Conservation (phyloP, 2,797 vertebrate species). For the Xiphophorus birchmanni region DNA sequence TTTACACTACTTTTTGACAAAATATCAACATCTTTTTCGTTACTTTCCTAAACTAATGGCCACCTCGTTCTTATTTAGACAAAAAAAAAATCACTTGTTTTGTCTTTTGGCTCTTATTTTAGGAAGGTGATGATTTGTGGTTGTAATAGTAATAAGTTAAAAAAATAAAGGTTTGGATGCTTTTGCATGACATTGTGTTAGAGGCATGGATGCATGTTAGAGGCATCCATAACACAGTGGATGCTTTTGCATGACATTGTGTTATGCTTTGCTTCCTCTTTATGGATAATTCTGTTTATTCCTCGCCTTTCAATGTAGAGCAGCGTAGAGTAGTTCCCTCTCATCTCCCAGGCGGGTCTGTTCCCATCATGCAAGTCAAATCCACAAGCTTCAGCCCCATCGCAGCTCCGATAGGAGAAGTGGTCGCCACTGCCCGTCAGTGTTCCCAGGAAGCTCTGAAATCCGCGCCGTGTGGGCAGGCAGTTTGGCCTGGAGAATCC, state of each 20-base stretch:
- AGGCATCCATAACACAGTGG: too few relatives aligned
- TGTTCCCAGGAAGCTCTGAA: slow-evolving; percentile 93
- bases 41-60: too few relatives aligned
- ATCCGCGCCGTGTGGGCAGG: slow-evolving; percentile 90
- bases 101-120: too few relatives aligned
- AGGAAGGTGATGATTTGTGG: background rate
- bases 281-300: background rate
- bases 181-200: background rate
- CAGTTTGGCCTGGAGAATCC: slow-evolving; percentile 91
- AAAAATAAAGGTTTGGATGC: background rate
- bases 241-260: background rate
- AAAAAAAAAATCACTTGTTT: too few relatives aligned
- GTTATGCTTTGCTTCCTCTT: background rate
- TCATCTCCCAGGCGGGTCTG: slow-evolving; percentile 89
- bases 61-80: too few relatives aligned
- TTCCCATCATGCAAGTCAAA: slow-evolving; percentile 93
- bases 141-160: background rate
- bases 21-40: too few relatives aligned
- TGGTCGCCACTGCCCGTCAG: slow-evolving; percentile 93
- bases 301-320: slow-evolving; percentile 82
- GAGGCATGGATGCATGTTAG: too few relatives aligned
- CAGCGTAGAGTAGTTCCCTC: slow-evolving; percentile 90
- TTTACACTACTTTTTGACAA: background rate
- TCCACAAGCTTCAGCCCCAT: slow-evolving; percentile 90
- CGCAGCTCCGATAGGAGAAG: slow-evolving; percentile 94